Conservation (phyloP, 2,797 vertebrate genomes). For the Neosilurus mollespiculum region DNA sequence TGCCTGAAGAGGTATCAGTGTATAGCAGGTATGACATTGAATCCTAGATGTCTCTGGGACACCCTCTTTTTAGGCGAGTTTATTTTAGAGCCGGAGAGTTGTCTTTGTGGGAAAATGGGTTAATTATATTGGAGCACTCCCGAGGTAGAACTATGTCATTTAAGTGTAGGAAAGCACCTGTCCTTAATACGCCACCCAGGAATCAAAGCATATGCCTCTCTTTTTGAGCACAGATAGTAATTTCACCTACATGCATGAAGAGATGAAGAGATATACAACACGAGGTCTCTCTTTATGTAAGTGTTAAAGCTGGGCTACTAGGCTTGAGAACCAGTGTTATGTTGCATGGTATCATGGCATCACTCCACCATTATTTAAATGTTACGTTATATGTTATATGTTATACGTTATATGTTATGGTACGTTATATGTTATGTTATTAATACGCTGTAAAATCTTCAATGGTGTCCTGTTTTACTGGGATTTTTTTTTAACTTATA, state of each 20-base stretch:
- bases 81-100: slow-evolving; percentile 27
- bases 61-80: slow-evolving; percentile 11
- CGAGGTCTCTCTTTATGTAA: background rate
- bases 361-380: background rate
- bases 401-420: no score
- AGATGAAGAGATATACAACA: background rate
- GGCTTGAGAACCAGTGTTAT: background rate
- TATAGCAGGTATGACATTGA: slow-evolving; percentile 1
- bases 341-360: background rate
- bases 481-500: background rate
- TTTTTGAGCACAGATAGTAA: slow-evolving; percentile 20
- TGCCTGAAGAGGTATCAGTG: background rate
- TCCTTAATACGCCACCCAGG: slow-evolving; percentile 27
- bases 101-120: slow-evolving; percentile 29
- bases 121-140: slow-evolving; percentile 24
- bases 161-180: slow-evolving; percentile 26
- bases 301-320: background rate
- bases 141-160: slow-evolving; percentile 28
- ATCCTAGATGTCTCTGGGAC: slow-evolving; percentile 19
- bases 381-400: no score
- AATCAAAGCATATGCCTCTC: slow-evolving; percentile 7
- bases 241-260: background rate
- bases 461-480: background rate
- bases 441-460: background rate
- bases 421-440: no score